These are phyloP conservation scores for Pristionchus pacificus DNA, from an alignment of 1,140 invertebrate genomes.

Conservation along the genomic window DNA sequence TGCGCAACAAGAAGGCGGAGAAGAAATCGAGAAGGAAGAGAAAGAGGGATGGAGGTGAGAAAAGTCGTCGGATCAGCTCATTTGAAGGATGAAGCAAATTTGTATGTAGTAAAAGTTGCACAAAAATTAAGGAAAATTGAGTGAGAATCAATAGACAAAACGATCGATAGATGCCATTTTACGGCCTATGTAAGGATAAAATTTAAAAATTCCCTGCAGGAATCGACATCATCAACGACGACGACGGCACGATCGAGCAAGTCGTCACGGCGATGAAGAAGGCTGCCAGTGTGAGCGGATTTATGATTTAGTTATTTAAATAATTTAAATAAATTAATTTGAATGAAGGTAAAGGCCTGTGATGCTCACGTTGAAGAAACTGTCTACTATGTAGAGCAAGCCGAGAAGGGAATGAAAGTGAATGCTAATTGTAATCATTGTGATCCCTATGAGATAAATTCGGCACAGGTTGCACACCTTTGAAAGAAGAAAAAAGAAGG, in stretches of 20 bases:
- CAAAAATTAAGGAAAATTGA: not conserved
- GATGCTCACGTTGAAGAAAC: conserved; percentile 11
- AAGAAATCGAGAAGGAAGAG: conserved; percentile 22
- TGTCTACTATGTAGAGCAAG: not conserved
- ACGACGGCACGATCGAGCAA: conserved; percentile 45
- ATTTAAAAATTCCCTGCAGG: not conserved
- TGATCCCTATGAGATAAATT: not conserved
- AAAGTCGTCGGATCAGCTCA: too few relatives aligned
- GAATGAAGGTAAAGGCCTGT: too few relatives aligned
- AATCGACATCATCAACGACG: conserved; percentile 51
- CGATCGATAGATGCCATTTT: too few relatives aligned
- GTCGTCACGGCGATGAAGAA: conserved; percentile 47
- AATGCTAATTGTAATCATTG: conserved; percentile 3
- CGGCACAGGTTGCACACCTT: not conserved
- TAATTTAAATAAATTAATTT: too few relatives aligned
- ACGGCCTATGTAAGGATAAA: too few relatives aligned
- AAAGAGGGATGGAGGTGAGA: conserved; percentile 13
- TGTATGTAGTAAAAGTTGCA: not conserved
- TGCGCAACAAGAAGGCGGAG: conserved; percentile 36
- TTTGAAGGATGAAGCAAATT: not conserved
- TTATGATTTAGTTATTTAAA: conserved; percentile 12
- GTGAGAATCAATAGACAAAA: not conserved
- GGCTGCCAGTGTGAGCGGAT: conserved; percentile 42
- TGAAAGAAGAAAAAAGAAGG: not conserved
- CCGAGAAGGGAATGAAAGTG: not conserved